Evolutionary conservation across 2,888 invertebrate species (phyloP), one percentile per base, ranked within the genome.

Genomic region (Hedychridium roseum): DNA sequence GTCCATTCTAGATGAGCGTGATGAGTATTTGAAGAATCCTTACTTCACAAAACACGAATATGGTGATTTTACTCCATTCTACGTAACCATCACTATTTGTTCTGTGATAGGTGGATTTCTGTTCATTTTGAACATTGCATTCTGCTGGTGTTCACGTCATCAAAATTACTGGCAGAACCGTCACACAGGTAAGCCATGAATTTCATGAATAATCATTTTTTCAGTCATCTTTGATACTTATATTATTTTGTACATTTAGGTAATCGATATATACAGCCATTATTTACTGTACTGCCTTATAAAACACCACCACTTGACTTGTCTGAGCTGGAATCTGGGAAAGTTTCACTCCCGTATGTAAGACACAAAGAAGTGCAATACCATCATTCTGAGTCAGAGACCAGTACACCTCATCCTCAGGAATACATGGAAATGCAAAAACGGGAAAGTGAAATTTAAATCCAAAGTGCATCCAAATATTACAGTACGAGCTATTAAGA

Each of bases 1-100:
- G 86, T 85, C 86, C 80, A 83, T 84, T 78, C 79, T 85, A 78
- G 84, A 84, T 71, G 85, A 87, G 62, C 83, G 84, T 64, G 79
- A 82, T 43, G 85, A 82, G 53, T 88, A 85, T 76, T 76, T 82
- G 75, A 82, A 84, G 57, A 87, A 86, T 78, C 86, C 86, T 32
- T 85, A 83, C 66, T 86, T 84, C 59, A 81, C 80, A 54, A 81
- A 82, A 55, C 82, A 81, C 65, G 80, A 82, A 54, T 85, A 82
- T 78, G 89, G 91, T 50, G 89, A 93, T 79, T 94, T 89, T 73
- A 88, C 90, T n/a, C 86, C 89, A 32, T 94, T 94, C 81, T 94
- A 94, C 82, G 86, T 91, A 63, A 85, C 88, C 12, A 88, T 94
- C 56, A 86, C 89, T 17, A 85, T 94, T 74, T 89, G 91, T 78